These are phyloP conservation scores for Oryctes rhinoceros DNA, from an alignment of 1,140 invertebrate genomes.

Conservation along the genomic window DNA sequence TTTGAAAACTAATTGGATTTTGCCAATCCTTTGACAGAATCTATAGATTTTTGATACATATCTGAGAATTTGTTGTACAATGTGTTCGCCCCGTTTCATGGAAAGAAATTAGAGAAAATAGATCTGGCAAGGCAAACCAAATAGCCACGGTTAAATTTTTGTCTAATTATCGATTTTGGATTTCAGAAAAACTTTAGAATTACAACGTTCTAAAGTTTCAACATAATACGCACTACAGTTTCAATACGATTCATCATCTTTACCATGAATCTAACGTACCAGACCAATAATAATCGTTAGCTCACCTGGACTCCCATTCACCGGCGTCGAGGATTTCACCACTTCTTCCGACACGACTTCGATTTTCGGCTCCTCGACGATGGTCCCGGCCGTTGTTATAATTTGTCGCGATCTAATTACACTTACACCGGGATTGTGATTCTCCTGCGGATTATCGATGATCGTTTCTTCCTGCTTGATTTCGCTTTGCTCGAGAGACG, in stretches of 20 bases:
- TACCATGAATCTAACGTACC: background rate
- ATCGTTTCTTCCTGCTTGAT: background rate
- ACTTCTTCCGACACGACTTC: background rate
- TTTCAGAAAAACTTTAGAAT: no score
- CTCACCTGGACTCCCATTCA: slow-evolving; percentile 17
- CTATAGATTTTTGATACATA: no score
- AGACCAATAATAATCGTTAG: background rate
- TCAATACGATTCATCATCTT: background rate
- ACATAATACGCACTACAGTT: no score
- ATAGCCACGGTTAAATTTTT: no score
- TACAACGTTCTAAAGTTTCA: no score
- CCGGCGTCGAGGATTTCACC: background rate
- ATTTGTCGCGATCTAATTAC: slow-evolving; percentile 13
- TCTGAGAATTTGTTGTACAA: no score
- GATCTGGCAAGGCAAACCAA: no score
- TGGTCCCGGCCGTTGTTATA: slow-evolving; percentile 17
- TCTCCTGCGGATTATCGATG: slow-evolving; percentile 11
- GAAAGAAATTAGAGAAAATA: no score
- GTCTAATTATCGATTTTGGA: no score
- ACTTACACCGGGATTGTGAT: slow-evolving; percentile 19
- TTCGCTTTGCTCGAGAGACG: background rate
- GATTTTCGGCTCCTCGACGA: slow-evolving; percentile 23
- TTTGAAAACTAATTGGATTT: no score
- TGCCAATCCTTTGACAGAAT: no score
- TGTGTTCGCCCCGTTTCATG: no score